Evolutionary conservation across 2,797 vertebrate species (phyloP), one percentile per base, ranked within the genome.

Genomic region (Aselliscus stoliczkanus): DNA sequence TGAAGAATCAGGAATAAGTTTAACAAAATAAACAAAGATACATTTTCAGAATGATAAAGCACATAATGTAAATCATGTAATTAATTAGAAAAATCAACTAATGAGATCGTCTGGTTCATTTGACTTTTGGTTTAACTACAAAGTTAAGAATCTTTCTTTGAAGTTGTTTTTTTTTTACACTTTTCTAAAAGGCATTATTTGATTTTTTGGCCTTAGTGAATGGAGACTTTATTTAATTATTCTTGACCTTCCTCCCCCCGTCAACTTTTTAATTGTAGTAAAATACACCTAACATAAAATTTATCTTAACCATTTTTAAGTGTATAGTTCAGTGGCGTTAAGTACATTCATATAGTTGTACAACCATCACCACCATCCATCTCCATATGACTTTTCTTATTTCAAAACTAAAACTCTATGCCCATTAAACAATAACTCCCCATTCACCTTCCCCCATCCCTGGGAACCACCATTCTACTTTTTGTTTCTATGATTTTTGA

Each of bases 1-100:
- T 14, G 4, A 62, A 77, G 6, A 29, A 56, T 56, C 8, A 17
- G 29, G 31, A 60, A 29, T 29, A 94, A 81, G 50, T n/a, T 77
- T 52, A 88, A 77, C 31, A 44, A 79, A 87, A 67, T 62, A 69
- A 90, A 31, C 34, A 29, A 50, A 91, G 88, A 37, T 81, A 25
- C 10, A n/a, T 14, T 5, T 83, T 93, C 62, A 79, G 25, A 64
- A 73, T 73, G 8, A 62, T n/a, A 88, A 81, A n/a, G 14, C 17
- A 70, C 17, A 64, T 76, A 23, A 82, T 81, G 7, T 31, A 62
- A 62, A 29, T 31, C 4, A 62, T 31, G 17, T 69, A 73, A 72
- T 23, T 69, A 73, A 72, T 18, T 54, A 82, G 54, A 86, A 60
- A 75, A 58, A 64, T 52, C 64, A 82, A 34, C 4, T 56, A 47